These are phyloP conservation scores for Aphaenogaster rudis DNA, from an alignment of 1,140 invertebrate species.

Conservation along the genomic window DNA sequence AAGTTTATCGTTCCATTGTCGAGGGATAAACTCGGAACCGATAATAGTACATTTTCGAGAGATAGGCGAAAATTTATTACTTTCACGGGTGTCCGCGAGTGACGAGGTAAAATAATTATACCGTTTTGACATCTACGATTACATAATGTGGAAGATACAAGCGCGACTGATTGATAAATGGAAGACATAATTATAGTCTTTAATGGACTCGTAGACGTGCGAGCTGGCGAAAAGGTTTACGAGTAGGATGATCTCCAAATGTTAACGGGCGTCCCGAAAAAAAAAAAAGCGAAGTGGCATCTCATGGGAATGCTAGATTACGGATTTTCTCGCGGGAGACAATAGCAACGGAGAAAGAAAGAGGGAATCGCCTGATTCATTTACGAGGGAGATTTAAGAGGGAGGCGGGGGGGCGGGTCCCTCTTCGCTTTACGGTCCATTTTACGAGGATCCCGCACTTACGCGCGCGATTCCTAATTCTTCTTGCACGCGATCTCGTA, in stretches of 20 bases:
- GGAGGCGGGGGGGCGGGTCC: too few relatives aligned
- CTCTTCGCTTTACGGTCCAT: neutral
- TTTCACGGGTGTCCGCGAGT: neutral
- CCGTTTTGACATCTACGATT: neutral
- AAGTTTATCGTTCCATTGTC: constrained; percentile 43
- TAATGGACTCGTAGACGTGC: neutral
- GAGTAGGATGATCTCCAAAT: constrained; percentile 1
- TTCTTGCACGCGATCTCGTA: constrained; percentile 22
- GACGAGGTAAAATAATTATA: constrained; percentile 30
- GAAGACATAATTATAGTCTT: constrained; percentile 23
- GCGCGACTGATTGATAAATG: constrained; percentile 42
- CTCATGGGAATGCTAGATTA: constrained; percentile 44
- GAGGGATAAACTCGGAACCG: neutral
- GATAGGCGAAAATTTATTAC: constrained; percentile 15
- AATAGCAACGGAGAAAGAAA: constrained; percentile 15
- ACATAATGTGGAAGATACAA: constrained; percentile 11
- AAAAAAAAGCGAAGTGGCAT: neutral
- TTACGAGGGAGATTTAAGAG: neutral
- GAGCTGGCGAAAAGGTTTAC: neutral
- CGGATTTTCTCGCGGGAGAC: constrained; percentile 35
- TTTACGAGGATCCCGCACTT: constrained; percentile 26
- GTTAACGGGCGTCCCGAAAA: neutral
- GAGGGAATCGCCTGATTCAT: neutral
- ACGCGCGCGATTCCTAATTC: constrained; percentile 23
- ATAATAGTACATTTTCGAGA: constrained; percentile 15